Conservation (phyloP, 2,797 vertebrate genomes). For the Crotalus adamanteus region DNA sequence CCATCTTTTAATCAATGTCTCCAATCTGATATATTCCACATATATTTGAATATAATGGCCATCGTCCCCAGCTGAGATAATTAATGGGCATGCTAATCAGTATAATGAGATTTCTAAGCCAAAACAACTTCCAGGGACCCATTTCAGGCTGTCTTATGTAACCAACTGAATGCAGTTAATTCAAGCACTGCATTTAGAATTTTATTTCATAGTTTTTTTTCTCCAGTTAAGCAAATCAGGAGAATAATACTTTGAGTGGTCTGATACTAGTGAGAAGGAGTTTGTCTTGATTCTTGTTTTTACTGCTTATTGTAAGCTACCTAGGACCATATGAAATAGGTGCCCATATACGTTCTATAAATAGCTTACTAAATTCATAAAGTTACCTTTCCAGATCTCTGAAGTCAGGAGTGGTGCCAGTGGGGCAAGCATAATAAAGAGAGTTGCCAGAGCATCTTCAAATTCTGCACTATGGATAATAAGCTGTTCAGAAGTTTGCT, state of each 20-base stretch:
- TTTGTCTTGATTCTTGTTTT: neutral
- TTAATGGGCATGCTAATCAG: neutral
- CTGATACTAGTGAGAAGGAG: neutral
- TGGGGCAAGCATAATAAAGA: constrained; percentile 87
- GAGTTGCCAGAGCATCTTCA: constrained; percentile 85
- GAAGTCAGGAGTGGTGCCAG: constrained; percentile 92
- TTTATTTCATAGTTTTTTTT: neutral
- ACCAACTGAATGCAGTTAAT: neutral
- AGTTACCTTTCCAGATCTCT: constrained; percentile 94
- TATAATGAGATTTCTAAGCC: neutral
- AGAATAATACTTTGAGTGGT: neutral
- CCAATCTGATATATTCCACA: neutral
- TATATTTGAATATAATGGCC: neutral
- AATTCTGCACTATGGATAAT: constrained; percentile 87
- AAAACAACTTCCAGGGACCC: neutral
- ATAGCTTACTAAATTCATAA: neutral
- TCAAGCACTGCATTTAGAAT: neutral
- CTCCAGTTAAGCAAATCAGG: neutral
- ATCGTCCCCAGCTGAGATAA: neutral
- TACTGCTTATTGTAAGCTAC: neutral
- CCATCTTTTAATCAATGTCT: neutral
- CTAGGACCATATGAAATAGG: neutral
- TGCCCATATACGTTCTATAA: neutral
- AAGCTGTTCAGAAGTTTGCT: constrained; percentile 79
- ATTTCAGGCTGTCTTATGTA: neutral